Conservation (phyloP, 2,888 invertebrate species). For the Drosophila atripex region DNA sequence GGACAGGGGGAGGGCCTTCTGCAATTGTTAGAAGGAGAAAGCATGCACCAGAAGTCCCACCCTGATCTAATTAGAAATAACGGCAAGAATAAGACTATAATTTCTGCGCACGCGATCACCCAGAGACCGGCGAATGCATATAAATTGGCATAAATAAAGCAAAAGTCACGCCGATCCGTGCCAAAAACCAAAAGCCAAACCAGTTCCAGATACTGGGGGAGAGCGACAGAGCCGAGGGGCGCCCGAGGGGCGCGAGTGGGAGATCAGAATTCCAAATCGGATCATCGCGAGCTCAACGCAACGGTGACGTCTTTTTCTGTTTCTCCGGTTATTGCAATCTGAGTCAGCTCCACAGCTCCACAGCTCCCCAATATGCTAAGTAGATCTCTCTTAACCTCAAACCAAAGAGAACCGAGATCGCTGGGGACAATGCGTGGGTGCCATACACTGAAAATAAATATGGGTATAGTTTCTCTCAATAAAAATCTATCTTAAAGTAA, state of each 20-base stretch:
- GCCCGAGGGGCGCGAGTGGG: slow-evolving; percentile 5
- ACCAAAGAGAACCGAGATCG: slow-evolving; percentile 16
- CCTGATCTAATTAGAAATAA: slow-evolving; percentile 46
- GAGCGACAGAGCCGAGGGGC: neutral
- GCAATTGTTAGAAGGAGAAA: slow-evolving; percentile 16
- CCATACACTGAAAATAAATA: neutral
- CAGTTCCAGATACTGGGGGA: slow-evolving; percentile 16
- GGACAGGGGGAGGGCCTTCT: neutral
- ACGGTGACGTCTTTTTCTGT: slow-evolving; percentile 29
- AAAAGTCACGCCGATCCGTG: slow-evolving; percentile 39
- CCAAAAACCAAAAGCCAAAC: slow-evolving; percentile 30
- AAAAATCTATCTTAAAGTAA: neutral
- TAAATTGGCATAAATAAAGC: slow-evolving; percentile 37
- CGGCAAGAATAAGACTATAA: slow-evolving; percentile 32
- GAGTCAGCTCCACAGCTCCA: slow-evolving; percentile 25
- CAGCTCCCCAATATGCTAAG: neutral
- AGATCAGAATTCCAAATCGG: slow-evolving; percentile 39
- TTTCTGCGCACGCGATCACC: slow-evolving; percentile 51
- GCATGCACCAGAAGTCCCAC: slow-evolving; percentile 31
- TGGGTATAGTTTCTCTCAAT: neutral
- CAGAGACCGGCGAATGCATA: slow-evolving; percentile 70
- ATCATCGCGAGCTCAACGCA: slow-evolving; percentile 22
- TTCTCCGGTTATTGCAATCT: slow-evolving; percentile 11
- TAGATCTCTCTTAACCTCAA: slow-evolving; percentile 16
- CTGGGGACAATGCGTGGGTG: slow-evolving; percentile 27